Conservation (phyloP, 30 jellyfish, hydroid and myxozoan species). For the Phacellophora camtschatica region DNA sequence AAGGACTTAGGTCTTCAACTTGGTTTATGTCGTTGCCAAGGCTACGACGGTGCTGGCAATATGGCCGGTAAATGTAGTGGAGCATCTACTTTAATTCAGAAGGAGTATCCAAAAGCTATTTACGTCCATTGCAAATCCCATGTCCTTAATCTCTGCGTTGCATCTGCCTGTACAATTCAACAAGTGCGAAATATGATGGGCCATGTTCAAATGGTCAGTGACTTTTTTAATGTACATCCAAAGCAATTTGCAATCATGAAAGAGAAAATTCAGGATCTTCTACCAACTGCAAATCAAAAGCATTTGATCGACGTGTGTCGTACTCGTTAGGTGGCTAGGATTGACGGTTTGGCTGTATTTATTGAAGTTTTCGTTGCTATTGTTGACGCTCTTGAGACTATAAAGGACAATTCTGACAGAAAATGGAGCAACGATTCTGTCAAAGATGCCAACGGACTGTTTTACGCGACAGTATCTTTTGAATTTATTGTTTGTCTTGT, state of each 20-base stretch:
- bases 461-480: not conserved
- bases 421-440: conserved; percentile 11
- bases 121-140: conserved; percentile 63
- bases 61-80: conserved; percentile 77
- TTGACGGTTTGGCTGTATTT: conserved; percentile 46
- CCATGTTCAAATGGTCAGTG: conserved; percentile 5
- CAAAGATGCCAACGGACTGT: not conserved
- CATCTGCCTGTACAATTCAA: conserved; percentile 31
- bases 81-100: conserved; percentile 12
- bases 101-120: conserved; percentile 30
- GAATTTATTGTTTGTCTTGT: conserved; percentile 14
- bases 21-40: conserved; percentile 59
- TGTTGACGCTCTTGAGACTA: conserved; percentile 13
- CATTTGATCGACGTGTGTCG: conserved; percentile 37
- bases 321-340: conserved; percentile 59
- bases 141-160: conserved; percentile 66
- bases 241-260: conserved; percentile 7
- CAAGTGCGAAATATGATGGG: conserved; percentile 65
- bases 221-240: conserved; percentile 14
- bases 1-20: conserved; percentile 41
- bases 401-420: not conserved
- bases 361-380: conserved; percentile 1
- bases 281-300: not conserved
- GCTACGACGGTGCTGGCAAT: conserved; percentile 85
- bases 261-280: not conserved